phyloP scores from a whole-genome alignment of 1,140 invertebrate species.

The Plodia interpunctella region DNA sequence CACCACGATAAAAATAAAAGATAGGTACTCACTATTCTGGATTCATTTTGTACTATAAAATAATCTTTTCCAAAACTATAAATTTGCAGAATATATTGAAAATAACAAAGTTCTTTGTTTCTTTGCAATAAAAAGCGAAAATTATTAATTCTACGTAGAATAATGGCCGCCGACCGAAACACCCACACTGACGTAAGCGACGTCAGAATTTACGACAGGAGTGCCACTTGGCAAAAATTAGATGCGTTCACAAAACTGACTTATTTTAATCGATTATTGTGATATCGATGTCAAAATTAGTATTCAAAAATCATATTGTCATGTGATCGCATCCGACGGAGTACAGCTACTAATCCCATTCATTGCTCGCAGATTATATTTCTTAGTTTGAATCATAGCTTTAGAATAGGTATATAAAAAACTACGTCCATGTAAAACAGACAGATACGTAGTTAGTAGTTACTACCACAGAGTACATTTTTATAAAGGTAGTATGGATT shows the following conservation, averaged over 20 bases:
- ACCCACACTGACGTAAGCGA: constrained; percentile 72
- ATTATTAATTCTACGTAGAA: constrained; percentile 70
- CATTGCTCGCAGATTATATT: too few relatives aligned
- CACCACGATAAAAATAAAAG: constrained; percentile 33
- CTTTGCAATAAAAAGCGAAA: constrained; percentile 63
- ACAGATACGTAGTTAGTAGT: too few relatives aligned
- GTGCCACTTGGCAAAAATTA: constrained; percentile 72
- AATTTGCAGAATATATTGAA: constrained; percentile 41
- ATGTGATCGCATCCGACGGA: too few relatives aligned
- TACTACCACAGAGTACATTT: too few relatives aligned
- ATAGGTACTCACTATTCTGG: constrained; percentile 71
- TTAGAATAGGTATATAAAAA: too few relatives aligned
- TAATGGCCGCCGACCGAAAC: constrained; percentile 73
- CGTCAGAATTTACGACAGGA: constrained; percentile 62
- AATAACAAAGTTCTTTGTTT: constrained; percentile 66
- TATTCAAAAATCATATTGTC: too few relatives aligned
- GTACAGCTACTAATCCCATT: too few relatives aligned
- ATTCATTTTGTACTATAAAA: constrained; percentile 73
- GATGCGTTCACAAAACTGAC: constrained; percentile 44
- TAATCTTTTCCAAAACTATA: constrained; percentile 53
- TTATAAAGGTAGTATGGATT: too few relatives aligned
- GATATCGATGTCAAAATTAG: neutral
- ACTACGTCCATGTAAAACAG: too few relatives aligned
- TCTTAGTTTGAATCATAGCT: too few relatives aligned
- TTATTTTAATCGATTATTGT: neutral